Conservation (phyloP, 2,797 vertebrate species). For the Chanos chanos region DNA sequence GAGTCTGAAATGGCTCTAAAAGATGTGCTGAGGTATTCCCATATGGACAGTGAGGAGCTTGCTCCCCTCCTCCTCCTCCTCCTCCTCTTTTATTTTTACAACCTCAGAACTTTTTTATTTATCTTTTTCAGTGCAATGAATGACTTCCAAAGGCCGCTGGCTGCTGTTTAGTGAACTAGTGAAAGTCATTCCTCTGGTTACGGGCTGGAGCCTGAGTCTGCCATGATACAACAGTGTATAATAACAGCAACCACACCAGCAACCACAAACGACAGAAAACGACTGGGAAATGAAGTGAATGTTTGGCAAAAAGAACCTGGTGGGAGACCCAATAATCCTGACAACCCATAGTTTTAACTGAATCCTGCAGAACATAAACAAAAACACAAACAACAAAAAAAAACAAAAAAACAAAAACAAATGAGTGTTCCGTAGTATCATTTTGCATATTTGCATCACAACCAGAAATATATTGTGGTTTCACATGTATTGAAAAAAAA, state of each 20-base stretch:
- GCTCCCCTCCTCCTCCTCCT: slow-evolving; percentile 14
- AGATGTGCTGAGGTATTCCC: slow-evolving; percentile 61
- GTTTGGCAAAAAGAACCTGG: slow-evolving; percentile 17
- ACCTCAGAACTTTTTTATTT: slow-evolving; percentile 46
- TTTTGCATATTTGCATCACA: no score
- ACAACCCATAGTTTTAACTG: not conserved
- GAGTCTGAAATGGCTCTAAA: slow-evolving; percentile 59
- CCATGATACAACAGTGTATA: slow-evolving; percentile 9
- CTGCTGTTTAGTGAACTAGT: slow-evolving; percentile 38
- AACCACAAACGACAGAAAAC: slow-evolving; percentile 9
- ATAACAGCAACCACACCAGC: slow-evolving; percentile 24
- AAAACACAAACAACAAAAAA: no score
- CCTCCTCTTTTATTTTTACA: slow-evolving; percentile 54
- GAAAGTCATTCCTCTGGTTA: slow-evolving; percentile 29
- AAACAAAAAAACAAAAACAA: no score
- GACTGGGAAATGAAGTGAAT: slow-evolving; percentile 17
- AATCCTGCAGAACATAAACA: not conserved
- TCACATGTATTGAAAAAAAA: no score
- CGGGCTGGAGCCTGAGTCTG: no score
- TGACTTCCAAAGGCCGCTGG: slow-evolving; percentile 49
- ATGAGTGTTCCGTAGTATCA: no score
- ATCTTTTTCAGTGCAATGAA: slow-evolving; percentile 41
- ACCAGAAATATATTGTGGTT: no score
- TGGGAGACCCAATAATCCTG: slow-evolving; percentile 29
- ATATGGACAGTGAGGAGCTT: slow-evolving; percentile 55